Conservation (phyloP, 2,113 vertebrate species). For the Piliocolobus tephrosceles region DNA sequence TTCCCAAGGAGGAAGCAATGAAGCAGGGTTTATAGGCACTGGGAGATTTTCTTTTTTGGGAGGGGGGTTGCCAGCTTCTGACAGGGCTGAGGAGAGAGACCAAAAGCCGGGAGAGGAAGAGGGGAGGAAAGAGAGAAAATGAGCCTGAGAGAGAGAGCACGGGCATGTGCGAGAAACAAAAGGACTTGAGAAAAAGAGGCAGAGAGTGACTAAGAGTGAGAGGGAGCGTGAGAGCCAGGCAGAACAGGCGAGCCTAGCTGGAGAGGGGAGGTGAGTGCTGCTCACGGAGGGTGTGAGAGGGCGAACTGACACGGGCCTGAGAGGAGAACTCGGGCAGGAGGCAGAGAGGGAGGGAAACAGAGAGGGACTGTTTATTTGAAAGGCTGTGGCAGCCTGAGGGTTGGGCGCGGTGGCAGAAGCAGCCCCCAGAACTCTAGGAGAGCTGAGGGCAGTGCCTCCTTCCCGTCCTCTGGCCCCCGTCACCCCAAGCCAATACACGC, state of each 20-base stretch:
- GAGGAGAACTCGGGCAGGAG: background rate
- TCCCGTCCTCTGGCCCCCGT: background rate
- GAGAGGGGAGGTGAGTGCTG: slow-evolving; percentile 9
- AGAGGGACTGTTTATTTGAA: slow-evolving; percentile 45
- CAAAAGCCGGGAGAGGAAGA: slow-evolving; percentile 67
- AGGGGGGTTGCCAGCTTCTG: slow-evolving; percentile 44
- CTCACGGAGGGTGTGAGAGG: slow-evolving; percentile 10
- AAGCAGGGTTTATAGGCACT: slow-evolving; percentile 71
- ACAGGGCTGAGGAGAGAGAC: slow-evolving; percentile 65
- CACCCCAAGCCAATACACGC: background rate
- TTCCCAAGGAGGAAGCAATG: slow-evolving; percentile 76
- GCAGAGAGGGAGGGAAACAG: background rate
- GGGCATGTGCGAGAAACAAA: slow-evolving; percentile 75
- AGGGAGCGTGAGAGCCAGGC: slow-evolving; percentile 60
- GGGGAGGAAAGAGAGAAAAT: slow-evolving; percentile 69
- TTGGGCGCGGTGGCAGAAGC: slow-evolving; percentile 34
- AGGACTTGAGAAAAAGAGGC: slow-evolving; percentile 77
- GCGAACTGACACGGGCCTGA: background rate
- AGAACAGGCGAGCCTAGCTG: slow-evolving; percentile 6
- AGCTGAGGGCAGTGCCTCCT: slow-evolving; percentile 30
- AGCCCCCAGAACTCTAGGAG: slow-evolving; percentile 10
- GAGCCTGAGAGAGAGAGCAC: slow-evolving; percentile 67
- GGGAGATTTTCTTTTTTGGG: slow-evolving; percentile 45
- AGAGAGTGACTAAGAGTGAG: slow-evolving; percentile 73
- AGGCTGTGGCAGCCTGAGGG: slow-evolving; percentile 46